Evolutionary conservation across 2,113 vertebrate species (phyloP), one percentile per base, ranked within the genome.

Genomic region (Scytalopus superciliaris): DNA sequence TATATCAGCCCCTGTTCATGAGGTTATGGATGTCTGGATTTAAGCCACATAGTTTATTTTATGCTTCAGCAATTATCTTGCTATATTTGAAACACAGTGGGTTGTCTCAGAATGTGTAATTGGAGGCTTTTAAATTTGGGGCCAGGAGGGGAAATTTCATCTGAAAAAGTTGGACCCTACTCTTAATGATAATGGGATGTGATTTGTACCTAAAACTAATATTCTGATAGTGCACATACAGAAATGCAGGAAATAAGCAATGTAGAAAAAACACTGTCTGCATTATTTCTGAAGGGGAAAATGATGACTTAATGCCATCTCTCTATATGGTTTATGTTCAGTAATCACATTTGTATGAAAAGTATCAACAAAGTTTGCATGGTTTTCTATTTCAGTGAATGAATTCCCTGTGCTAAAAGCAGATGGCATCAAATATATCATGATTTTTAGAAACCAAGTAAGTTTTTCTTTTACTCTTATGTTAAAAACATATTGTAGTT

Each of bases 361-460:
- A 90, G 7, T 37, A 70, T 49, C 35, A 69, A 63, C 2, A 3
- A 69, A 37, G 57, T 53, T 69, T 14, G 5, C 33, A 6, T 90
- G 6, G 85, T 92, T 91, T 85, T 91, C 96, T 84, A 35, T 97
- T 97, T 69, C 95, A 99, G 99, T 99, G 87, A 99, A 99, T 92
- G 99, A 99, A 97, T 99, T 99, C 97, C 99, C 99, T 76, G 99
- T 99, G 72, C 98, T 99, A 94, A 99, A 99, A 98, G 98, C 99
- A 87, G 99, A 99, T 95, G 99, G 99, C 74, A 99, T 99, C 95
- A 99, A 99, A 95, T 99, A 99, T 50, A 99, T 99, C 60, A 99
- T 99, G 99, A 99, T 99, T 97, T 99, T 99, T 97, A 99, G 99
- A 95, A 99, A 99, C 95, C 99, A 99, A 98, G 99, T 99, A 98